These are phyloP conservation scores for Sisyra terminalis DNA, from an alignment of 2,888 invertebrate genomes.

Conservation along the genomic window DNA sequence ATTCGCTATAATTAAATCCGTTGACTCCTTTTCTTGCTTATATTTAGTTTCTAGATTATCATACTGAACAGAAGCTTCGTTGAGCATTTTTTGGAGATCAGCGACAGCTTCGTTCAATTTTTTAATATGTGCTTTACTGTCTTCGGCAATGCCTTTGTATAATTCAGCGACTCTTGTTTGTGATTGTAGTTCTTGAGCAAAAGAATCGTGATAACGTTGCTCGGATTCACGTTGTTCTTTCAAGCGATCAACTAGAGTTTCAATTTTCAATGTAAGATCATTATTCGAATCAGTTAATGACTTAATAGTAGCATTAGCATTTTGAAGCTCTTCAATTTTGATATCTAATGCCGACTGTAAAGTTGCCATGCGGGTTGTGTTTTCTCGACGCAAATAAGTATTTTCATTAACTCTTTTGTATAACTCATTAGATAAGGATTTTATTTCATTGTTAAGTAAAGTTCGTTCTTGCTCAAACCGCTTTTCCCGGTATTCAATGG, in stretches of 20 bases:
- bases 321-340: constrained; percentile 62
- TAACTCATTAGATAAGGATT: constrained; percentile 61
- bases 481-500: constrained; percentile 66
- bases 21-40: constrained; percentile 42
- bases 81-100: constrained; percentile 56
- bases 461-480: constrained; percentile 68
- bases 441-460: constrained; percentile 61
- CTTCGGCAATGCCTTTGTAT: constrained; percentile 67
- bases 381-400: constrained; percentile 58
- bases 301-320: constrained; percentile 48
- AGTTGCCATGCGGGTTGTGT: constrained; percentile 42
- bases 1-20: constrained; percentile 47
- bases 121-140: constrained; percentile 57
- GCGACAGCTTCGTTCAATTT: constrained; percentile 62
- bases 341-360: constrained; percentile 62
- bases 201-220: constrained; percentile 43
- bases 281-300: constrained; percentile 54
- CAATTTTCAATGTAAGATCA: constrained; percentile 46
- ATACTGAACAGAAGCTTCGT: constrained; percentile 66
- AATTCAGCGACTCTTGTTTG: constrained; percentile 71
- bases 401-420: constrained; percentile 63
- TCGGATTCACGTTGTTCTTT: constrained; percentile 59
- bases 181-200: constrained; percentile 68
- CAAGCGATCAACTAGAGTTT: constrained; percentile 50
- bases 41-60: constrained; percentile 60